Base-by-base conservation (phyloP, 2,113 vertebrate species). In the Zosterops japonicus region DNA sequence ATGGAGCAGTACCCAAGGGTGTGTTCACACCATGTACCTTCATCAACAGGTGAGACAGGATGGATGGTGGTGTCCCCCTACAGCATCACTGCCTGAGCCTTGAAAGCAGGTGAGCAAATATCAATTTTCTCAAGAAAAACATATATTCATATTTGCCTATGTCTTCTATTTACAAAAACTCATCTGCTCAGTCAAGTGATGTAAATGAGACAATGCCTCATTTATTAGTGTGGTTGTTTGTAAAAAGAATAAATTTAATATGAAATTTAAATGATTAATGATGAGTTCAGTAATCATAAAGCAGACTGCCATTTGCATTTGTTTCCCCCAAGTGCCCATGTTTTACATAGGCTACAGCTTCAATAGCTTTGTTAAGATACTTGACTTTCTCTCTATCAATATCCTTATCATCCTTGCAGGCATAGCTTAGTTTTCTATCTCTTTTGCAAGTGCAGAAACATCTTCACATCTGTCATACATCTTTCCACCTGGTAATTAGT, bases 191-290 rank as follows among this genome's bases (percentile, higher is more conserved):
- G 69, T 96, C 78, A 96, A 70, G 70, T 12, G 2, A 53, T 60
- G 25, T 22, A 17, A 68, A n/a, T 57, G 71, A 94, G 70, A 78
- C 76, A 52, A 31, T 82, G 60, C 42, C 64, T 95, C 72, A 76
- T 91, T 93, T 89, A 68, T 94, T 94, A 68, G 44, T 89, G 75
- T 19, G 6, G 68, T 83, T 95, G 47, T 95, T 96, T 86, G 72
- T 70, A 79, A 81, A 96, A 94, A 82, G 80, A 90, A 44, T 90
- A 88, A 90, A 83, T 96, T 89, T 93, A 72, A 35, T 35, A 72
- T 56, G 53, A 87, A 94, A 96, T 90, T 50, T 83, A 80, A 95
- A 82, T 41, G 59, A n/a, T 78, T 97, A 59, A 69, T 69, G 44
- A 65, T 91, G 82, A 67, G 33, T 91, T 95, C 79, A 81, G 77